Conservation (phyloP, 2,113 vertebrate species). For the Penelope pileata region DNA sequence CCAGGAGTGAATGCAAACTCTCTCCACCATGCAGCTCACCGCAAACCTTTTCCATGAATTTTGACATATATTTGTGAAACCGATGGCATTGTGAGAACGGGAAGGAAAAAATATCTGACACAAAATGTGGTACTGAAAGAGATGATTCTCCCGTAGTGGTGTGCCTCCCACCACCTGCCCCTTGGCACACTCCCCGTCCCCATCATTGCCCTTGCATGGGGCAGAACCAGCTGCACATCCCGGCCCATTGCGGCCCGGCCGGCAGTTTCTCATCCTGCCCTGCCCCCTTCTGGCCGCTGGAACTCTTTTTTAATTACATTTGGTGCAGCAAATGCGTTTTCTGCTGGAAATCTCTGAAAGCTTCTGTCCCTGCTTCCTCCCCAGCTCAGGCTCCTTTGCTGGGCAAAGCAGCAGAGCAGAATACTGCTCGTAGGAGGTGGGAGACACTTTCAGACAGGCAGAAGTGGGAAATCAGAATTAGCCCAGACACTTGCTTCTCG, state of each 20-base stretch:
- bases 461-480: neutral
- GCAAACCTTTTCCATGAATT: fast-evolving
- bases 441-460: neutral
- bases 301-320: neutral
- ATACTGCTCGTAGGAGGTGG: fast-evolving
- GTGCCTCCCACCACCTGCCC: fast-evolving
- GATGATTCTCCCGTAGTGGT: fast-evolving
- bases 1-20: neutral
- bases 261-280: neutral
- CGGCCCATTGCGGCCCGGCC: too few species aligned
- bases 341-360: too few species aligned
- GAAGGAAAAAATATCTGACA: neutral
- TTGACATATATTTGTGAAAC: neutral
- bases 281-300: neutral
- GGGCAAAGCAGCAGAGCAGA: fast-evolving
- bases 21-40: neutral
- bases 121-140: neutral
- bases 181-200: too few species aligned
- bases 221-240: neutral
- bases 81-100: neutral
- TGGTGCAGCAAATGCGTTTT: neutral
- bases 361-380: neutral
- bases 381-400: fast-evolving
- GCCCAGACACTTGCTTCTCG: neutral
- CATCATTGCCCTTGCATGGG: neutral